Evolutionary conservation across 2,888 invertebrate genomes (phyloP).

Genomic region (Piscicola geometra): DNA sequence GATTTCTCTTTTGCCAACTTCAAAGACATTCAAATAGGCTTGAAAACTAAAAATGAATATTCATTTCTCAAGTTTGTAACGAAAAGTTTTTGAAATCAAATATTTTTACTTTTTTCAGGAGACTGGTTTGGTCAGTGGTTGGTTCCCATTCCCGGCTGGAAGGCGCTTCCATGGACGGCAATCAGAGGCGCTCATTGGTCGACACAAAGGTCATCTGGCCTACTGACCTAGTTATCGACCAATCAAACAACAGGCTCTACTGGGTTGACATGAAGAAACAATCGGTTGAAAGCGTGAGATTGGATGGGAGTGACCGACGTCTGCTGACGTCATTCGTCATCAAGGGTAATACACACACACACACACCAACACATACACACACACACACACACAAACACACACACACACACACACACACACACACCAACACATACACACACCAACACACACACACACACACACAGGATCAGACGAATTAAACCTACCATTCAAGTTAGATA

Average conservation of each 20-base stretch:
- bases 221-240: constrained; percentile 79
- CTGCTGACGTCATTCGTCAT: constrained; percentile 35
- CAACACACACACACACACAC: constrained; percentile 45
- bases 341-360: neutral
- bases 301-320: constrained; percentile 37
- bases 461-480: constrained; percentile 58
- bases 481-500: constrained; percentile 66
- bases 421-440: constrained; percentile 37
- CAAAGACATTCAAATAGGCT: no score
- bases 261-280: constrained; percentile 72
- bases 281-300: constrained; percentile 39
- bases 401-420: no score
- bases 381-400: neutral
- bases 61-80: no score
- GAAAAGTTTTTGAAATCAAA: no score
- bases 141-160: constrained; percentile 75
- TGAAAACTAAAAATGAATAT: no score
- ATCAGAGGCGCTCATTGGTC: constrained; percentile 64
- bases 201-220: constrained; percentile 71
- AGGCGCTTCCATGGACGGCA: constrained; percentile 72
- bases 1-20: neutral
- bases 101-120: constrained; percentile 29
- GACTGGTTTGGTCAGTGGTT: constrained; percentile 86
- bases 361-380: no score
- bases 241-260: constrained; percentile 68